phyloP scores from a whole-genome alignment of 2,888 invertebrate species.

The Latrodectus hesperus region DNA sequence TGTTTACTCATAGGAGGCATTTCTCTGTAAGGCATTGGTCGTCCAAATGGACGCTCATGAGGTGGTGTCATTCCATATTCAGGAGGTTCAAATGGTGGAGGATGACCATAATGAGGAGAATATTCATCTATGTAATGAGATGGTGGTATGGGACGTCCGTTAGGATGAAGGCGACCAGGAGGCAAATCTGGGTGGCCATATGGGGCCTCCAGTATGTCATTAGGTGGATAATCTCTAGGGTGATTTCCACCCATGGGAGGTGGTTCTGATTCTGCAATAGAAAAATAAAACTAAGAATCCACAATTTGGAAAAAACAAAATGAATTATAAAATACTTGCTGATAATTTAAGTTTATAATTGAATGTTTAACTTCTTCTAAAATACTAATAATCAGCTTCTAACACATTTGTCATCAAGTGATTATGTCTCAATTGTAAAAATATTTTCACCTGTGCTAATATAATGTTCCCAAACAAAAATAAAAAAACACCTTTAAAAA shows the following conservation, averaged over 20 bases:
- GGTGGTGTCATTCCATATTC: conserved; percentile 73
- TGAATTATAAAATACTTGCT: not conserved
- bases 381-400: too few relatives aligned
- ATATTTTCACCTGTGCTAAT: too few relatives aligned
- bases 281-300: too few relatives aligned
- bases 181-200: conserved; percentile 67
- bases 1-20: conserved; percentile 39
- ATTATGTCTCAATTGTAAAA: too few relatives aligned
- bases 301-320: not conserved
- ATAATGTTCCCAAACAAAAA: too few relatives aligned
- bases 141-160: conserved; percentile 56
- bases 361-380: too few relatives aligned
- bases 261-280: conserved; percentile 18
- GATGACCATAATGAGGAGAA: conserved; percentile 72
- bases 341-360: too few relatives aligned
- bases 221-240: conserved; percentile 34
- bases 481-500: too few relatives aligned
- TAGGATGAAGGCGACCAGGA: conserved; percentile 51
- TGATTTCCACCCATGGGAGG: conserved; percentile 14
- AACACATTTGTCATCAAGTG: too few relatives aligned
- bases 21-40: conserved; percentile 70
- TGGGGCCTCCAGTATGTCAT: conserved; percentile 39
- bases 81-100: conserved; percentile 72
- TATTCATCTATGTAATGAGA: conserved; percentile 57
- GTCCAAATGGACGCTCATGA: conserved; percentile 72